phyloP scores from a whole-genome alignment of 2,113 vertebrate genomes.

The Uria aalge region DNA sequence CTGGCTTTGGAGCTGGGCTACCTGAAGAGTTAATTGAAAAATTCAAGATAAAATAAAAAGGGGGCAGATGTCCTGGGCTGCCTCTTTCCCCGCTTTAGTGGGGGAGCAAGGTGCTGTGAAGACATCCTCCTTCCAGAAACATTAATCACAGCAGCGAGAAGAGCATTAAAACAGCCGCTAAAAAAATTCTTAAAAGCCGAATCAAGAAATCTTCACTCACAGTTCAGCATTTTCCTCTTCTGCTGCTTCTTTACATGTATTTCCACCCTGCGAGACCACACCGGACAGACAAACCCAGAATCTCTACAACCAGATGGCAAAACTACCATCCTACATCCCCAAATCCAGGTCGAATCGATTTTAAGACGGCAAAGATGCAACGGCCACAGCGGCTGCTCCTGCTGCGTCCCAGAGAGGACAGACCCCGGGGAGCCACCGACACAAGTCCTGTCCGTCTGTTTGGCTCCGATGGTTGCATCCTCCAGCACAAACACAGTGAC shows the following conservation, averaged over 20 bases:
- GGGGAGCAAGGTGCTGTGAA: not conserved
- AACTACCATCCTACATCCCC: not conserved
- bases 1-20: not conserved
- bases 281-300: not conserved
- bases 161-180: not conserved
- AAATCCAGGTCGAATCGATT: fast-evolving
- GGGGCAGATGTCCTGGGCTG: not conserved
- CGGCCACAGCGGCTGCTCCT: not conserved
- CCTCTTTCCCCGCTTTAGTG: not conserved
- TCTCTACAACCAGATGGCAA: not conserved
- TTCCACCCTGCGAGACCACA: not conserved
- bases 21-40: not conserved
- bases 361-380: not conserved
- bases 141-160: not conserved
- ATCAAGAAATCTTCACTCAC: not conserved
- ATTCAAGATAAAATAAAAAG: not conserved
- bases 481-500: not conserved
- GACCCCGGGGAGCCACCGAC: not conserved
- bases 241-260: no score
- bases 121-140: not conserved
- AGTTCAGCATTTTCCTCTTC: not conserved
- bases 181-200: not conserved
- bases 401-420: not conserved
- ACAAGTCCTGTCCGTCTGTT: fast-evolving
- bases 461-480: not conserved